These are phyloP conservation scores for Puma concolor DNA, from an alignment of 2,113 vertebrate genomes.

Conservation along the genomic window DNA sequence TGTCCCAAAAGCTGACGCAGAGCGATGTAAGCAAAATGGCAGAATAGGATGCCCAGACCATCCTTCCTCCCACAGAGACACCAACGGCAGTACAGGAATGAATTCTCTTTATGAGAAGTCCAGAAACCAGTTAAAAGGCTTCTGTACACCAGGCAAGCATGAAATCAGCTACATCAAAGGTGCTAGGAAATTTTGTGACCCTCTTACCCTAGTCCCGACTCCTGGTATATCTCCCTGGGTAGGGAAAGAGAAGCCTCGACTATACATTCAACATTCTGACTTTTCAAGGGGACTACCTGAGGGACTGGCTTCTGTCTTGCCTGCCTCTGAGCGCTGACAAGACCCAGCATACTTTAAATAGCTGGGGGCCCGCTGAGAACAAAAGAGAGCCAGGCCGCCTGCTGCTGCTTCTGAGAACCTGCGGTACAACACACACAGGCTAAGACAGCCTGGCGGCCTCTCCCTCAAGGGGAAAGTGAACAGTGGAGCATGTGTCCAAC, in stretches of 20 bases:
- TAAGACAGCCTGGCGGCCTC: neutral
- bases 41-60: neutral
- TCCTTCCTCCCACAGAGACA: neutral
- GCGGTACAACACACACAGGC: neutral
- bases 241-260: neutral
- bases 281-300: neutral
- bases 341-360: neutral
- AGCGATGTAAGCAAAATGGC: neutral
- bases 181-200: neutral
- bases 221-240: neutral
- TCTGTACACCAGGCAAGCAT: neutral
- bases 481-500: neutral
- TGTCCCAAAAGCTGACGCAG: neutral
- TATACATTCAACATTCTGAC: neutral
- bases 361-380: neutral
- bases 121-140: neutral
- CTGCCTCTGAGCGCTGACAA: neutral
- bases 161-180: neutral
- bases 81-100: neutral
- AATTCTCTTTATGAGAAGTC: neutral
- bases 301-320: constrained; percentile 23
- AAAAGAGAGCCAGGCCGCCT: neutral
- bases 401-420: neutral
- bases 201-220: neutral
- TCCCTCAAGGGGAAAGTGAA: neutral